Evolutionary conservation across 2,888 invertebrate genomes (phyloP).

Genomic region (Chrysolina americana): DNA sequence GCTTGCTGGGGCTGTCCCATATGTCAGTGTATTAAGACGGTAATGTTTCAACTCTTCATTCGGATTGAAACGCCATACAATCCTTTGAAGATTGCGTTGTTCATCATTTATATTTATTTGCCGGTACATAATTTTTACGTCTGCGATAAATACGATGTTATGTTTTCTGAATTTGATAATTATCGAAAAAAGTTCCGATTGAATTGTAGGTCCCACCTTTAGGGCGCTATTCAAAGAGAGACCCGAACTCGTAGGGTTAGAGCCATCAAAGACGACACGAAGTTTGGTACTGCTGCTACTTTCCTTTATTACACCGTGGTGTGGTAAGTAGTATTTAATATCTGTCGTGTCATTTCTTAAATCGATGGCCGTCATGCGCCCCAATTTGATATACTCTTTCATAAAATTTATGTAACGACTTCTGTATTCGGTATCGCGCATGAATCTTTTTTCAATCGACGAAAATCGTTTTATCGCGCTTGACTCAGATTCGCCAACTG

Average conservation of each 20-base stretch:
- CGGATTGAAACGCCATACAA: constrained; percentile 26
- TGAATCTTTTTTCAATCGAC: background rate
- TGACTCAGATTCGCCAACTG: background rate
- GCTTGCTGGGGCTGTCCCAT: background rate
- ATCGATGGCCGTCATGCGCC: background rate
- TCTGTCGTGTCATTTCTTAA: background rate
- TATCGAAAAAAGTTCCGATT: constrained; percentile 32
- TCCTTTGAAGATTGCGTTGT: constrained; percentile 24
- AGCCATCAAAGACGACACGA: constrained; percentile 37
- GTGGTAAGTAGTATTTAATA: constrained; percentile 30
- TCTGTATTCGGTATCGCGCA: background rate
- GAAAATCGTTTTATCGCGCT: background rate
- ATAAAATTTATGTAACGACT: background rate
- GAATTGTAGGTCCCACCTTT: constrained; percentile 29
- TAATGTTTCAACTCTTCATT: constrained; percentile 3
- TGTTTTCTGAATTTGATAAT: constrained; percentile 30
- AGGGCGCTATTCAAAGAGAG: constrained; percentile 24
- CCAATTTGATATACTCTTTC: background rate
- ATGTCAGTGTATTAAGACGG: background rate
- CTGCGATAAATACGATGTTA: constrained; percentile 28
- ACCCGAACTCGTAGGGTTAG: constrained; percentile 21
- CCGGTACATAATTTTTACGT: constrained; percentile 37
- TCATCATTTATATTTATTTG: constrained; percentile 12
- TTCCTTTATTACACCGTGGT: constrained; percentile 33
- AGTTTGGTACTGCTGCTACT: constrained; percentile 34